phyloP scores from a whole-genome alignment of 2,113 vertebrate species.

The Corythornis madagascariensis region DNA sequence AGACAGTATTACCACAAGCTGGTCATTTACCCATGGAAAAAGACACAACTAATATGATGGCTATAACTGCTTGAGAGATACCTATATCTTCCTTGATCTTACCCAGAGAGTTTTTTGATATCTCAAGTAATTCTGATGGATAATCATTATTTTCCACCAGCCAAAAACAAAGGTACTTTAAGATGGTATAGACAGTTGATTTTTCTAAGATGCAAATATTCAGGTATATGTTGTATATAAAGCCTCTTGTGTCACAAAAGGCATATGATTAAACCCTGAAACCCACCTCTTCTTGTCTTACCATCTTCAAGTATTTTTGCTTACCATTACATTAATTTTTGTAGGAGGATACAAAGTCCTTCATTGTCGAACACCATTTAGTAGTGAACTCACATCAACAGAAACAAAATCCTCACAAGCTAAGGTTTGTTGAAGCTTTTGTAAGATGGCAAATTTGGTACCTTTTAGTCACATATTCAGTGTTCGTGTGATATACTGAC shows the following conservation, averaged over 20 bases:
- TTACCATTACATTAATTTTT: not conserved
- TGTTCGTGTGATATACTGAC: not conserved
- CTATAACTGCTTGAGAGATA: not conserved
- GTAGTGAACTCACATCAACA: not conserved
- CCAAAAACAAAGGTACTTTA: not conserved
- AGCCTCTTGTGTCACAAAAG: not conserved
- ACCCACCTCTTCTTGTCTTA: not conserved
- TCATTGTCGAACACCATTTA: not conserved
- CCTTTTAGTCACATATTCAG: not conserved
- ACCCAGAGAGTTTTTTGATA: not conserved
- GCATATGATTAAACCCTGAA: not conserved
- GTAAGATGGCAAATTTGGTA: accelerated
- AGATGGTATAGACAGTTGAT: not conserved
- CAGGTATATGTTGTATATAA: not conserved
- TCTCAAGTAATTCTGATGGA: not conserved
- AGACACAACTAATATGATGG: not conserved
- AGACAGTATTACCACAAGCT: not conserved
- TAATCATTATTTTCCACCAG: not conserved
- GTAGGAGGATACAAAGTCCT: not conserved
- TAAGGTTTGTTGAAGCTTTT: not conserved
- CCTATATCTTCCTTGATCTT: not conserved
- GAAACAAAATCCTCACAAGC: not conserved
- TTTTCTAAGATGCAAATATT: not conserved
- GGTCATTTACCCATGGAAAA: not conserved
- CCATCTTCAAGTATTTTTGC: not conserved